Base-by-base conservation (phyloP, 2,797 vertebrate species). In the Merluccius polli region DNA sequence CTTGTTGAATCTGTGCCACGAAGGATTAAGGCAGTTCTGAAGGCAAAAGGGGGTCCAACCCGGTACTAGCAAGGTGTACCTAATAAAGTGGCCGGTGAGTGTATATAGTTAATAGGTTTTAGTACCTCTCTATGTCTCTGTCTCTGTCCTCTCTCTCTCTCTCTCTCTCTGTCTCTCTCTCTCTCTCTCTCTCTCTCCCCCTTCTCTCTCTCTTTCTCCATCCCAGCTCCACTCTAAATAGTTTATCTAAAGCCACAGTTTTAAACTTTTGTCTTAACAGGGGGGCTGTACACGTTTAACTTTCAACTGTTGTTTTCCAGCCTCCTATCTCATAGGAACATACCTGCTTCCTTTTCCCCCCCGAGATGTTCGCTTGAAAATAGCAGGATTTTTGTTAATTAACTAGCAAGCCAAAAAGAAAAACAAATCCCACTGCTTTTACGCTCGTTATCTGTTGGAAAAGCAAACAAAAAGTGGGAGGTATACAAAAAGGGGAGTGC, bases 391-490 rank as follows among this genome's bases (percentile, higher is more conserved):
- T 71, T 52, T 16, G 75, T 68, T 80, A 77, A 59, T 84, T 78
- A 63, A 21, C 59, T 16, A 13, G 63, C 44, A 29, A 24, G 11
- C 10, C n/a, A 30, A 16, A 30, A 30, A 30, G 5, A 68, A n/a
- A 30, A 15, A 68, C 4, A 30, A 18, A 52, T 15, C 6, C 44
- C 18, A 21, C 70, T 80, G 75, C 82, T 79, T 85, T 84, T 77
- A 68, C 71, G 80, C 83, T 82, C 84, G 79, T 78, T 74, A 79
- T 84, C 77, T 86, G 81, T 82, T 85, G 83, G 80, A 84, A 87
- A 87, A 88, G 85, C 83, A 87, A 87, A 85, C 82, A 80, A 44
- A 24, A 72, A 41, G 82, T 87, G 79, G n/a, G 24, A 29, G 59
- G 24, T 10, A 84, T 81, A 82, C 87, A 83, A 44, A 86, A 87